Conservation (phyloP, 1,140 invertebrate genomes). For the Paraescarpia echinospica region DNA sequence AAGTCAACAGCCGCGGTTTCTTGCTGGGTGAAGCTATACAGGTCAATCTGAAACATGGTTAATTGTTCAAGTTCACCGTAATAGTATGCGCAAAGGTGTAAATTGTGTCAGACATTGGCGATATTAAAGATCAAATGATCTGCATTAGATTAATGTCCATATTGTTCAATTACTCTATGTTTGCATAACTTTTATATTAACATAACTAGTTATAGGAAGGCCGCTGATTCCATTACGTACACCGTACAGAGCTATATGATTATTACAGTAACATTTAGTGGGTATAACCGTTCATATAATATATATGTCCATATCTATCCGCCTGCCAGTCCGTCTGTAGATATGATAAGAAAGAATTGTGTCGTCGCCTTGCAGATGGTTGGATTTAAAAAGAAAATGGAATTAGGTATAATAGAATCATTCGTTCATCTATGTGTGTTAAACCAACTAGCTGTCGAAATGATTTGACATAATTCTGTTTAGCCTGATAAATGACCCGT, state of each 20-base stretch:
- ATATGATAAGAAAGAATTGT: neutral
- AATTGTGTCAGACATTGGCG: neutral
- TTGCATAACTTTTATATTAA: no score
- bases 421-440: neutral
- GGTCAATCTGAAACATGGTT: neutral
- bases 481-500: neutral
- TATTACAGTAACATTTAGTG: no score
- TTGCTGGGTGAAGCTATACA: neutral
- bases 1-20: neutral
- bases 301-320: neutral
- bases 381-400: neutral
- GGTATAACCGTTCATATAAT: no score
- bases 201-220: no score
- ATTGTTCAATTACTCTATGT: neutral
- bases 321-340: conserved; percentile 13
- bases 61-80: neutral
- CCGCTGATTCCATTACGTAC: no score
- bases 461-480: neutral
- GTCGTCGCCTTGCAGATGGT: neutral
- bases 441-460: conserved; percentile 1
- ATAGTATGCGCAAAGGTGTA: neutral
- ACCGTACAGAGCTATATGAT: no score
- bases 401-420: neutral
- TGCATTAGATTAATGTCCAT: neutral
- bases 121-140: neutral